phyloP scores from a whole-genome alignment of 2,888 invertebrate genomes.

The Osmoderma eremita region DNA sequence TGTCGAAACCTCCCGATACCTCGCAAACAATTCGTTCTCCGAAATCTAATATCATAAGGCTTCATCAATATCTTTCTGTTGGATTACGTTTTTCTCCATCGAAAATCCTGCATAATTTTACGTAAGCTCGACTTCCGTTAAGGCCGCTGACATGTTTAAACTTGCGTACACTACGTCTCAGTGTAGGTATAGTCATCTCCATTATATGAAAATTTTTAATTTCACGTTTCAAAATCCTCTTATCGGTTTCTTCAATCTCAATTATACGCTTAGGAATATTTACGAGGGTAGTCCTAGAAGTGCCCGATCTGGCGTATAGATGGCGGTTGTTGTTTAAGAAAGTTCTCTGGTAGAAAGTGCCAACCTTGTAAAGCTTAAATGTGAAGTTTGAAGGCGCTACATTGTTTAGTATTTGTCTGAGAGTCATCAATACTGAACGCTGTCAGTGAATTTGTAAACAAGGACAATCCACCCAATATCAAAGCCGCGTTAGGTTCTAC shows the following conservation, averaged over 20 bases:
- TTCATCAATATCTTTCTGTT: neutral
- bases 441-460: conserved; percentile 40
- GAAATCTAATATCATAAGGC: neutral
- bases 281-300: conserved; percentile 15
- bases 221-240: too few species aligned
- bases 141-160: too few species aligned
- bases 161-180: too few species aligned
- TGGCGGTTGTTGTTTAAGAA: conserved; percentile 10
- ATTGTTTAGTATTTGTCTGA: conserved; percentile 43
- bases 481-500: conserved; percentile 34
- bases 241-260: too few species aligned
- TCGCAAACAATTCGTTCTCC: too few species aligned
- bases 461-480: conserved; percentile 44
- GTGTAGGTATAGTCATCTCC: too few species aligned
- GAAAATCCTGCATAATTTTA: too few species aligned
- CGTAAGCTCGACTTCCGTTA: too few species aligned
- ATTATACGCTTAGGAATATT: too few species aligned
- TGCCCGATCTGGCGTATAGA: too few species aligned
- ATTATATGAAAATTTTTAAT: too few species aligned
- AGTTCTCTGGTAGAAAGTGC: conserved; percentile 10
- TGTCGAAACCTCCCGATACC: neutral
- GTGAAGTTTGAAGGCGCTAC: conserved; percentile 35
- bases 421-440: neutral
- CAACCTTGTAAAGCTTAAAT: conserved; percentile 37
- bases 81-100: neutral